Evolutionary conservation across 2,797 vertebrate species (phyloP).

Genomic region (Crenuchus spilurus): DNA sequence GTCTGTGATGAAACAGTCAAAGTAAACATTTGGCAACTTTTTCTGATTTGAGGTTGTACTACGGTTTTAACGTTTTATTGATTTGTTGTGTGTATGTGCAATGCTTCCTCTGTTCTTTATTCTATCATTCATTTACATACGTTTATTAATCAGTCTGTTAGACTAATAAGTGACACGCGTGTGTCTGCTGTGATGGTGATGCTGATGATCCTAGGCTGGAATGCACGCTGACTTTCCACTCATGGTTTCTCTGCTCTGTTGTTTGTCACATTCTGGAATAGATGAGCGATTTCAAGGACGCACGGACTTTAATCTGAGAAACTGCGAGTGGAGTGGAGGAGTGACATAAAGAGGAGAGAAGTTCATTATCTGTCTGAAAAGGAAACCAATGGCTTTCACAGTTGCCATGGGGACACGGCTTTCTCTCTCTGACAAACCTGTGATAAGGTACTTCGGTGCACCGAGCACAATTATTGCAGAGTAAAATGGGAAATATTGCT

Average conservation of each 20-base stretch:
- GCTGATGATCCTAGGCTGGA: constrained; percentile 70
- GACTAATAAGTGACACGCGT: background rate
- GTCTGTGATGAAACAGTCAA: too few species aligned
- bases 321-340: constrained; percentile 80
- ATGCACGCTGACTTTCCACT: constrained; percentile 61
- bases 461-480: constrained; percentile 80
- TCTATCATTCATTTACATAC: too few species aligned
- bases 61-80: too few species aligned
- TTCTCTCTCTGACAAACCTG: constrained; percentile 78
- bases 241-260: constrained; percentile 59
- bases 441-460: constrained; percentile 85
- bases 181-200: background rate
- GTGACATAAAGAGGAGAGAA: constrained; percentile 84
- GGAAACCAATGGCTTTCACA: constrained; percentile 85
- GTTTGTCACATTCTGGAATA: constrained; percentile 77
- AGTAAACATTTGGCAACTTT: too few species aligned
- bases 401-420: constrained; percentile 80
- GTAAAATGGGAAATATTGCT: constrained; percentile 83
- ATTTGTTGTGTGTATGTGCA: too few species aligned
- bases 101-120: too few species aligned
- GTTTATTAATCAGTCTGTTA: background rate
- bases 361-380: constrained; percentile 87
- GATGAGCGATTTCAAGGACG: constrained; percentile 80
- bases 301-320: constrained; percentile 80
- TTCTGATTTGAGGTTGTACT: too few species aligned